These are phyloP conservation scores for Serranochromis macrocephalus DNA, from an alignment of 2,113 vertebrate genomes.

Conservation along the genomic window DNA sequence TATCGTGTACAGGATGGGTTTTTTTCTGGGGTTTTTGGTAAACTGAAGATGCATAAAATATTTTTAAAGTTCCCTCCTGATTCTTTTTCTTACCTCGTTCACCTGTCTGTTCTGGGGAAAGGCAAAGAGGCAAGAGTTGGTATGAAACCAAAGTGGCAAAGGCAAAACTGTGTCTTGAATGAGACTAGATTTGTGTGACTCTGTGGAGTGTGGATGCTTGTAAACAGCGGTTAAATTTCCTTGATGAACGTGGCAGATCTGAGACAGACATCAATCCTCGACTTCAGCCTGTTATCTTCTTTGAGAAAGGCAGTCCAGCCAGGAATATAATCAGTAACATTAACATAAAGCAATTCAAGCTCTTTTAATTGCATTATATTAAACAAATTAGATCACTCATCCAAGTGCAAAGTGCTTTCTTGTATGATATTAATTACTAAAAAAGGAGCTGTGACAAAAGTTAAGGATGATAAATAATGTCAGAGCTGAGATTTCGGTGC, in stretches of 20 bases:
- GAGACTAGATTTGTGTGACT: slow-evolving; percentile 24
- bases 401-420: slow-evolving; percentile 70
- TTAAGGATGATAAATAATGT: slow-evolving; percentile 75
- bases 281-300: slow-evolving; percentile 56
- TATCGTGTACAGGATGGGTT: neutral
- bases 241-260: slow-evolving; percentile 47
- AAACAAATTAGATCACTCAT: slow-evolving; percentile 73
- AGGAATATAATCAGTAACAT: slow-evolving; percentile 55
- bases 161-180: neutral
- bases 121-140: neutral
- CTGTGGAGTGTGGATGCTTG: slow-evolving; percentile 18
- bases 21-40: neutral
- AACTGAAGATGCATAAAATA: neutral
- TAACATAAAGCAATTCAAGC: slow-evolving; percentile 69
- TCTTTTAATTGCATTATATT: slow-evolving; percentile 72
- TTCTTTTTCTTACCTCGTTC: neutral
- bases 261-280: slow-evolving; percentile 60
- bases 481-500: slow-evolving; percentile 59
- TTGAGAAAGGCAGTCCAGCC: slow-evolving; percentile 32
- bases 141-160: neutral
- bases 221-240: slow-evolving; percentile 43
- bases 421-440: slow-evolving; percentile 73
- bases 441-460: slow-evolving; percentile 69
- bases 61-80: neutral
- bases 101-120: neutral